These are phyloP conservation scores for Eurytoma adleriae DNA, from an alignment of 2,888 invertebrate genomes.

Conservation along the genomic window DNA sequence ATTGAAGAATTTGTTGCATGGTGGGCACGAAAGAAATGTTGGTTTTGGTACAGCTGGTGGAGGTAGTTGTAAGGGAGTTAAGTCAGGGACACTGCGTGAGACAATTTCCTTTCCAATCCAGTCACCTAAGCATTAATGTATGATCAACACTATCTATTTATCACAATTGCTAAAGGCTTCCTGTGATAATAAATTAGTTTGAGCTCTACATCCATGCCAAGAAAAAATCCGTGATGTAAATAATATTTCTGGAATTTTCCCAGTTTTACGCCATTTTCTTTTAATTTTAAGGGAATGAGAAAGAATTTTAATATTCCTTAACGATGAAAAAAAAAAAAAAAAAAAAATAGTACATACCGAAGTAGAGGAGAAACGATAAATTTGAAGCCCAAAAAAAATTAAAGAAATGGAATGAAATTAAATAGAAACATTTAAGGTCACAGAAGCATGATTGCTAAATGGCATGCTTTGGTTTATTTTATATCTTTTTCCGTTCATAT, in stretches of 20 bases:
- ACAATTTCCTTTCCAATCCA: constrained; percentile 59
- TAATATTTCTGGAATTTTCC: too few relatives aligned
- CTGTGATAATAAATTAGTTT: constrained; percentile 76
- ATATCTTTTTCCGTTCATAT: constrained; percentile 14
- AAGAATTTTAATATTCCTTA: too few relatives aligned
- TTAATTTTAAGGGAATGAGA: too few relatives aligned
- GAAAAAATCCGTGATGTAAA: constrained; percentile 59
- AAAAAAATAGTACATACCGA: constrained; percentile 43
- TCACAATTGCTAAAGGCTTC: constrained; percentile 72
- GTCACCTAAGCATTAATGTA: constrained; percentile 75
- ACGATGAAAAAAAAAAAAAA: constrained; percentile 19
- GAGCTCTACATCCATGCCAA: constrained; percentile 76
- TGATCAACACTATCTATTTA: constrained; percentile 77
- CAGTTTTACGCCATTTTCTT: too few relatives aligned
- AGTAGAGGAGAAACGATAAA: background rate
- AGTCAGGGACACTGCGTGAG: constrained; percentile 33
- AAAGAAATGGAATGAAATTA: constrained; percentile 15
- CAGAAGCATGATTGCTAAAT: constrained; percentile 28
- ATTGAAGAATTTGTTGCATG: constrained; percentile 74
- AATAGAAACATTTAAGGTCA: constrained; percentile 17
- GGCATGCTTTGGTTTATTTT: constrained; percentile 50
- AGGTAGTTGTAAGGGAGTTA: constrained; percentile 31
- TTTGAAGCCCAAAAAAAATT: background rate
- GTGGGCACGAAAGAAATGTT: constrained; percentile 66
- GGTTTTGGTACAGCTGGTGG: constrained; percentile 57